phyloP scores from a whole-genome alignment of 2,797 vertebrate genomes.

The Pseudomugil tenellus region DNA sequence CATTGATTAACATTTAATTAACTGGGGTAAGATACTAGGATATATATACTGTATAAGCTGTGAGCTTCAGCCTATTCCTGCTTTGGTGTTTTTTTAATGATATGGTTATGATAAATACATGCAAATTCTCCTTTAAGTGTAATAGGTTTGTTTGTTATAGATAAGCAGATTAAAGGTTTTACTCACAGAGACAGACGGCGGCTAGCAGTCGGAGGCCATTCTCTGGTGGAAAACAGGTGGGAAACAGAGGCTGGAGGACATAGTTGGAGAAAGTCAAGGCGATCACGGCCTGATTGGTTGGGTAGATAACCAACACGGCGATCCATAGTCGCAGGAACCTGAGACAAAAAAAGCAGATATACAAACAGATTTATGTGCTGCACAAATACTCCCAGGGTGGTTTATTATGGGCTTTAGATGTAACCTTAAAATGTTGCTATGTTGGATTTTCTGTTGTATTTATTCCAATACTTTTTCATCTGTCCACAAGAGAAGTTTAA shows the following conservation, averaged over 20 bases:
- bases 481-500: neutral
- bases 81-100: neutral
- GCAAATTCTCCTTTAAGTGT: neutral
- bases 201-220: slow-evolving; percentile 88
- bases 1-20: too few relatives aligned
- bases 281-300: slow-evolving; percentile 95
- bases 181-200: slow-evolving; percentile 90
- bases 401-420: neutral
- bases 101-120: neutral
- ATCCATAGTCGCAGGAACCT: slow-evolving; percentile 94
- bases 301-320: slow-evolving; percentile 93
- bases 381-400: neutral
- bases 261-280: slow-evolving; percentile 95
- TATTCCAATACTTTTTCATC: neutral
- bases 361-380: neutral
- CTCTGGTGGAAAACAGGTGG: slow-evolving; percentile 90
- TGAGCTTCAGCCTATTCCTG: too few relatives aligned
- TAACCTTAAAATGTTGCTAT: neutral
- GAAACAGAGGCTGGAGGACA: slow-evolving; percentile 91
- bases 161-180: neutral
- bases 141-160: neutral
- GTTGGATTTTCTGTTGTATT: neutral
- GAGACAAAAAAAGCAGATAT: slow-evolving; percentile 3
- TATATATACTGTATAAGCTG: too few relatives aligned
- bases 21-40: too few relatives aligned